phyloP scores from a whole-genome alignment of 2,113 vertebrate genomes.

The Urocolius indicus region DNA sequence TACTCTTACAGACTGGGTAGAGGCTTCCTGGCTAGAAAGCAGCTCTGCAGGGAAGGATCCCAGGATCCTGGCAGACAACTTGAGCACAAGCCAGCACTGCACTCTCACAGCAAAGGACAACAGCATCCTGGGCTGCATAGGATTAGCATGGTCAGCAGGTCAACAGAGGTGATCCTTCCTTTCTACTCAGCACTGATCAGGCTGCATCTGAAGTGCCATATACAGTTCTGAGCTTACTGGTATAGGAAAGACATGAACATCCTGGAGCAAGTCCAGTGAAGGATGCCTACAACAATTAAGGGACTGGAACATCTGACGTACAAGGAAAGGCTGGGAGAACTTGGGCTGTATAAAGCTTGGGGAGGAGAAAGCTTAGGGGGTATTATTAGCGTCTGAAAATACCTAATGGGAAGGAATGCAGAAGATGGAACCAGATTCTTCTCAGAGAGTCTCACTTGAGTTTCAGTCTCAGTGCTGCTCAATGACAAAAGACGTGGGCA shows the following conservation, averaged over 20 bases:
- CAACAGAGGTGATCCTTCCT: neutral
- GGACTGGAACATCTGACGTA: neutral
- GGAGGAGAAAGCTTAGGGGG: neutral
- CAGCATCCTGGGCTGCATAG: neutral
- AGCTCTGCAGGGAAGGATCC: neutral
- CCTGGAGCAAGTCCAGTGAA: neutral
- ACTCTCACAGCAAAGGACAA: neutral
- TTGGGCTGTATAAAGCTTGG: rapidly evolving
- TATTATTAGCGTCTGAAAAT: neutral
- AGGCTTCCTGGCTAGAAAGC: neutral
- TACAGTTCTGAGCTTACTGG: neutral
- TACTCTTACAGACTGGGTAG: neutral
- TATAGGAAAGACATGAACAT: neutral
- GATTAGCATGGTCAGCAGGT: neutral
- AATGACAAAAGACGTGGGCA: neutral
- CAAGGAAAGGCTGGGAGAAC: neutral
- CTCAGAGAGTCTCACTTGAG: neutral
- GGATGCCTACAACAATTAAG: rapidly evolving
- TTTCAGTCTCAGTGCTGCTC: neutral
- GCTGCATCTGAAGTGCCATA: rapidly evolving
- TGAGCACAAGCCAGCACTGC: neutral
- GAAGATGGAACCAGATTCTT: neutral
- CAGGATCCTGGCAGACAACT: neutral
- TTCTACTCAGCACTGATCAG: neutral
- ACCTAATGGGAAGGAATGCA: neutral